Base-by-base conservation (phyloP, 1,140 invertebrate species). In the Thaumetopoea pityocampa region DNA sequence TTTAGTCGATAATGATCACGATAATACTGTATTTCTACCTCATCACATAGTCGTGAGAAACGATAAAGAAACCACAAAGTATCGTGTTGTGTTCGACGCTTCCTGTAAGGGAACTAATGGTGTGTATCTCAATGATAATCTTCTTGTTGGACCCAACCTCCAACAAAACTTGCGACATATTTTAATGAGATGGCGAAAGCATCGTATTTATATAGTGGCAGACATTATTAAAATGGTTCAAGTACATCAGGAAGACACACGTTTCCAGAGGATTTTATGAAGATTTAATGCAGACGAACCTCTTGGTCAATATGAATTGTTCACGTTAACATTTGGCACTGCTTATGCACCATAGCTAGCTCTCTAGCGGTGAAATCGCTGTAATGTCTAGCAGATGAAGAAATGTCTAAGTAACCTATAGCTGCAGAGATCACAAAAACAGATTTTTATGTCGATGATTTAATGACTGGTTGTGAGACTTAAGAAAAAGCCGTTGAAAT, bases 151-250 rank as follows among this genome's bases (percentile, higher is more conserved):
- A 18, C 50, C 50, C 1, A 35, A 18, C 1, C 12, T 46, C 1
- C 44, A 52, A 29, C 24, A 32, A 28, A 68, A 85, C 14, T 27
- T 85, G 2, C 40, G 63, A 24, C 40, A 55, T n/a, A 52, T 82
- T 34, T 9, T 85, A 7, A 18, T 80, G 1, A 42, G 70, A 5
- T 85, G 80, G 51, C 33, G 79, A 37, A 29, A 15, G 12, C 51
- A 71, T 46, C 18, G 10, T 4, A 56, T 65, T 27, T 66, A 64
- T 10, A 14, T 86, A 7, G 38, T 53, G 1, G 63, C 58, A 7
- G 76, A 83, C 32, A 61, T 82, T 5, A 52, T 59, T 17, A 81
- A 80, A 46, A 82, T 84, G 67, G 24, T 74, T 1, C 24, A 17
- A 12, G 35, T 73, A 0, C 19, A 47, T 4, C 12, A 43, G 4